Base-by-base conservation (phyloP, 2,113 vertebrate genomes). In the Poeciliopsis turrubarensis region DNA sequence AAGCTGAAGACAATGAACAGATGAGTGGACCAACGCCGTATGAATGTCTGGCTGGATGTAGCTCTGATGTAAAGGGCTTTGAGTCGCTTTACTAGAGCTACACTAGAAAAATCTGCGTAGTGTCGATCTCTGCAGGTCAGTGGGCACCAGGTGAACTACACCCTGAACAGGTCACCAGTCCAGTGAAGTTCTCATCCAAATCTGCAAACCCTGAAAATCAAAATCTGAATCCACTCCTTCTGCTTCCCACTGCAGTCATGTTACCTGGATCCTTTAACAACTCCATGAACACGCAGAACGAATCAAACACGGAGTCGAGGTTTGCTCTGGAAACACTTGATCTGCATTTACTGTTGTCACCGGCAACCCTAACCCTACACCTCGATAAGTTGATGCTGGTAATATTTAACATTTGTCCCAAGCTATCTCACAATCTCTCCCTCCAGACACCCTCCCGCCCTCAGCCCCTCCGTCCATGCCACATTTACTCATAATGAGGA, bases 401-500 rank as follows among this genome's bases (percentile, higher is more conserved):
- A 60, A 65, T 89, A 86, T 80, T 80, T 12, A 64, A 67, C 65
- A 70, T 81, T 73, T 79, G 74, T 82, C 77, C 72, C 68, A 75
- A 78, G 67, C 75, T 54, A 34, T 76, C 81, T 86, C 69, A 77
- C 85, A 79, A 73, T 82, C 81, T 31, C 14, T 32, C 75, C 75
- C 57, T 66, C 70, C 62, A 57, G 22, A n/a, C 51, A 25, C 22
- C 7, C 51, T 22, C 7, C 51, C 6, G 22, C 5, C 47, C 19
- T 19, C 17, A 7, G 57, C 63, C 75, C 62, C 68, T 72, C 76
- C 73, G 7, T 75, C 75, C 79, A 44, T 86, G 69, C 87, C 70
- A 71, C 82, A 77, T 78, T 79, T 34, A 84, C 85, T 81, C 89
- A 90, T 86, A 88, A 89, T 78, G 75, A 86, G 78, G 77, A 83